Evolutionary conservation across 2,113 vertebrate species (phyloP).

Genomic region (Malurus cyaneus): DNA sequence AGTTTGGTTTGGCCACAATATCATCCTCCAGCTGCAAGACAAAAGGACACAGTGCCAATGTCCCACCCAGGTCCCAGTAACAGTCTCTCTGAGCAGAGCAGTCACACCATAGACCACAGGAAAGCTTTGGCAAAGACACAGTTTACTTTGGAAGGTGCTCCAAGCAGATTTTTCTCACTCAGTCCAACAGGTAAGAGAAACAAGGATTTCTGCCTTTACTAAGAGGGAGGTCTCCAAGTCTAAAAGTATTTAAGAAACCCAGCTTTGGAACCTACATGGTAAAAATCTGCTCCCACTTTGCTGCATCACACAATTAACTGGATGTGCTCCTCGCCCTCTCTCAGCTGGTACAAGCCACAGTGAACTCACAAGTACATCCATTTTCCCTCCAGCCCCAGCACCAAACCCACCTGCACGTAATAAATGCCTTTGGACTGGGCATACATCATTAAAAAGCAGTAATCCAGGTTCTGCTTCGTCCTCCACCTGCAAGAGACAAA

Average conservation of each 20-base stretch:
- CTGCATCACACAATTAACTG: neutral
- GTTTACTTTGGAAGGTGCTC: neutral
- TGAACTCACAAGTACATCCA: neutral
- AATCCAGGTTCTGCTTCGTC: conserved; percentile 98
- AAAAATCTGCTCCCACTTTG: neutral
- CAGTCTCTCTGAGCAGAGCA: neutral
- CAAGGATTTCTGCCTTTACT: neutral
- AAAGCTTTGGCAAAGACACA: neutral
- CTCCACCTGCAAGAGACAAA: conserved; percentile 85
- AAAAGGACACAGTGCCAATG: neutral
- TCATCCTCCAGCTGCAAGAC: conserved; percentile 92
- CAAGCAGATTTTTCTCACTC: neutral
- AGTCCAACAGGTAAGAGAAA: neutral
- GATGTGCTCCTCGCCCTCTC: neutral
- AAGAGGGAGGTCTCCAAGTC: neutral
- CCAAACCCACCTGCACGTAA: conserved; percentile 87
- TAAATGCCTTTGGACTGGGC: conserved; percentile 97
- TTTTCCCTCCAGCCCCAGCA: neutral
- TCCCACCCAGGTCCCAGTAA: neutral
- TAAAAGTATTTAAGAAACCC: neutral
- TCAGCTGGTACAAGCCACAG: neutral
- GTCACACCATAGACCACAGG: neutral
- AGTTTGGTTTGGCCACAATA: conserved; percentile 96
- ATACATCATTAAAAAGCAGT: conserved; percentile 99
- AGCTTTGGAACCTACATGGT: neutral